Percentiles rank a stretch among this genome's conserved stretches.
Conservation (phyloP, 2,113 vertebrate species). For the Ceratotherium simum region DNA sequence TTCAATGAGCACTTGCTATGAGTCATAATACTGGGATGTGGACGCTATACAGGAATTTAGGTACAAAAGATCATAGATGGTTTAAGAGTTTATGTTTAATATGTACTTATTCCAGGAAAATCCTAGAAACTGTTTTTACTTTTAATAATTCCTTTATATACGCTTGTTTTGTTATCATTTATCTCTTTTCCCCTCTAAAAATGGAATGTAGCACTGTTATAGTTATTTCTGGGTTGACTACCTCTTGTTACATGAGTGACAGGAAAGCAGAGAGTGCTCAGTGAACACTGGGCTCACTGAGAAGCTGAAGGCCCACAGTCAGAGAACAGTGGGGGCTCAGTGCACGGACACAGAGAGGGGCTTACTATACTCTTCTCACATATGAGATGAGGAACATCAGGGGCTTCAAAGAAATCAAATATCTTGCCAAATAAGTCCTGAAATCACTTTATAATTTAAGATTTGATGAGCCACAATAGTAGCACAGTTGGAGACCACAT, state of each 20-base stretch:
- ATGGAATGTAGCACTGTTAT: neutral
- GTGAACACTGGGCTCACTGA: neutral
- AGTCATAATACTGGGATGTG: neutral
- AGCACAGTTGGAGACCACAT: neutral
- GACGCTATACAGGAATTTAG: neutral
- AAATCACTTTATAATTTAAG: slow-evolving; percentile 32
- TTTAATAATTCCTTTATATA: neutral
- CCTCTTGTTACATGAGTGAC: neutral
- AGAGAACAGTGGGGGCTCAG: neutral
- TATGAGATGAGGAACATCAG: neutral
- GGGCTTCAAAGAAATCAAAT: neutral
- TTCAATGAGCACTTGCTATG: neutral
- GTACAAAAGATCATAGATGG: neutral
- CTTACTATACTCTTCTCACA: neutral
- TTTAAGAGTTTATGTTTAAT: slow-evolving; percentile 4
- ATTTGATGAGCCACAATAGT: neutral
- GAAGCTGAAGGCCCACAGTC: neutral
- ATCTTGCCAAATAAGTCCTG: neutral
- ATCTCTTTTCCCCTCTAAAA: neutral
- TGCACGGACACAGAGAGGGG: rapidly evolving
- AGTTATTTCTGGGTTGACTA: neutral
- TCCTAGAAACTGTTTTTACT: neutral
- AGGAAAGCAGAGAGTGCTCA: neutral
- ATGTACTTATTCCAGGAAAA: neutral
- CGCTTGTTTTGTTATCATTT: neutral